Percentiles rank a stretch among this genome's conserved stretches.
Evolutionary conservation across 2,113 vertebrate species (phyloP).

Genomic region (Dryoscopus gambensis): DNA sequence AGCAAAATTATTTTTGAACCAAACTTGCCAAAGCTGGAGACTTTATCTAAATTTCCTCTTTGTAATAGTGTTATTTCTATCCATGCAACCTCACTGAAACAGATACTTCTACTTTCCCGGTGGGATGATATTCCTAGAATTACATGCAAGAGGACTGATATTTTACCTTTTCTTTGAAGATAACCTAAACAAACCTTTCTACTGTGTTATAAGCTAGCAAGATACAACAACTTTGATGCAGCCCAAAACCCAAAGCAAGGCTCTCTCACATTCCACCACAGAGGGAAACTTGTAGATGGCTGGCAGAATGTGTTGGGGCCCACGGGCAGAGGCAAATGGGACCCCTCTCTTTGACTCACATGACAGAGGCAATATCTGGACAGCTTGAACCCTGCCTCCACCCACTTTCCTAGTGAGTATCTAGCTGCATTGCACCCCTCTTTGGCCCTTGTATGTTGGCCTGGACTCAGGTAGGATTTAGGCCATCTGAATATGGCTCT

Average conservation of each 20-base stretch:
- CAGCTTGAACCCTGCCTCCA: not conserved
- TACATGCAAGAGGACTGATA: not conserved
- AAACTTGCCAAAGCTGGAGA: not conserved
- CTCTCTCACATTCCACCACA: not conserved
- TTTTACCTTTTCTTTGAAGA: not conserved
- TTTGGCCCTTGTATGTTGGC: not conserved
- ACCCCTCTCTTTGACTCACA: not conserved
- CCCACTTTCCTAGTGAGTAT: not conserved
- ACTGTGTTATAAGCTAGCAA: not conserved
- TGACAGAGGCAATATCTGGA: not conserved
- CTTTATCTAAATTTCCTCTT: not conserved
- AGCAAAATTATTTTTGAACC: not conserved
- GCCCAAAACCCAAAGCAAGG: not conserved
- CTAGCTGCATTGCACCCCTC: not conserved
- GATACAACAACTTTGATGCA: not conserved
- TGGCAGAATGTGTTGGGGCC: not conserved
- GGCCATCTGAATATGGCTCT: not conserved
- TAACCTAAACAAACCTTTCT: not conserved
- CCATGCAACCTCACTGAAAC: not conserved
- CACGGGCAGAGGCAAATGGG: not conserved
- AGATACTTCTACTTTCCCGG: not conserved
- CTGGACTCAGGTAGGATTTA: not conserved
- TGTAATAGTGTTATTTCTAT: not conserved
- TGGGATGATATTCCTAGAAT: not conserved
- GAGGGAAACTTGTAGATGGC: not conserved